These are phyloP conservation scores for Entomyzon cyanotis DNA, from an alignment of 2,113 vertebrate genomes.

Conservation along the genomic window DNA sequence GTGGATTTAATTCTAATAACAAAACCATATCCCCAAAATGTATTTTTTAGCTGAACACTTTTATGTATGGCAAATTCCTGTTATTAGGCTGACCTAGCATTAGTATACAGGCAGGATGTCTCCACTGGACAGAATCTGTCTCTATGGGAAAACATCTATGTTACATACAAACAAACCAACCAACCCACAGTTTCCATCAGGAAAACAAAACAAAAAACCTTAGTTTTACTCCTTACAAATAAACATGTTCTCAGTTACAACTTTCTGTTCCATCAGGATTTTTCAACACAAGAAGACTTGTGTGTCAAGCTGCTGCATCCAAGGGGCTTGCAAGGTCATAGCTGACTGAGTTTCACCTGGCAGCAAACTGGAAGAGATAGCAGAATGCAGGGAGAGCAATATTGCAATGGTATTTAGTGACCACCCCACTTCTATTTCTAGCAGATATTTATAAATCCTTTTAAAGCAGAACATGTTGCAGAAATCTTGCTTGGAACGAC, in stretches of 20 bases:
- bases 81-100: neutral
- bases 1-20: neutral
- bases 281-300: neutral
- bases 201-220: neutral
- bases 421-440: neutral
- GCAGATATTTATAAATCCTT: conserved; percentile 4
- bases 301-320: neutral
- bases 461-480: conserved; percentile 13
- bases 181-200: neutral
- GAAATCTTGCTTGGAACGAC: neutral
- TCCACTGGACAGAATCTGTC: neutral
- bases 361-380: neutral
- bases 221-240: neutral
- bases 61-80: neutral
- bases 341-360: neutral
- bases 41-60: neutral
- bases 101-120: neutral
- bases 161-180: neutral
- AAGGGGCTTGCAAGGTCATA: neutral
- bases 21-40: neutral
- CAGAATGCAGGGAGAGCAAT: neutral
- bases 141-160: neutral
- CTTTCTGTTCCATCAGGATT: neutral
- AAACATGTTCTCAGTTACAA: neutral
- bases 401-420: neutral